Conservation (phyloP, 2,888 invertebrate species). For the Agrotis puta region DNA sequence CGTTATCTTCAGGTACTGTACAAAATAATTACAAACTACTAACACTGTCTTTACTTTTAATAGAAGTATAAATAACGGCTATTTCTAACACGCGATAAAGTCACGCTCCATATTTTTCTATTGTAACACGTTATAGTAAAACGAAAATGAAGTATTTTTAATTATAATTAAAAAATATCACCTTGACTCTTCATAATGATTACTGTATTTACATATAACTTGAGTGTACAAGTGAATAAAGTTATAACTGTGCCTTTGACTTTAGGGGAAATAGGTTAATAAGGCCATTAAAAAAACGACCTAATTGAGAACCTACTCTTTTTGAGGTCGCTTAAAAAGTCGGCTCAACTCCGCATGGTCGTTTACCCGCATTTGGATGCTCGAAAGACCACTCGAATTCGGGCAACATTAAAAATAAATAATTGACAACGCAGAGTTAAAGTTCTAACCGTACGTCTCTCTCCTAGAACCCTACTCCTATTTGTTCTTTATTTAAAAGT, state of each 20-base stretch:
- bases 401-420: no score
- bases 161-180: conserved; percentile 38
- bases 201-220: conserved; percentile 1
- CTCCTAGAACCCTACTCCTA: no score
- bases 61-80: conserved; percentile 17
- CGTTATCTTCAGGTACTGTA: background rate
- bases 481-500: no score
- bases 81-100: conserved; percentile 46
- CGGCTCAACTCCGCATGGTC: no score
- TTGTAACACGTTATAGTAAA: conserved; percentile 6
- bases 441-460: no score
- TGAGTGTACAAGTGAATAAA: background rate
- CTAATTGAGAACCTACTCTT: no score
- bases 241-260: background rate
- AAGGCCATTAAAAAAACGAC: no score
- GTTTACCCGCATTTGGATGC: no score
- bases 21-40: conserved; percentile 22
- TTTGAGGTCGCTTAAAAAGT: no score
- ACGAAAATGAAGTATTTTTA: conserved; percentile 34
- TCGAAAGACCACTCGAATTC: no score
- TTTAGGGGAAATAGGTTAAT: background rate
- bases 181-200: conserved; percentile 29
- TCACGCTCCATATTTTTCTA: conserved; percentile 49
- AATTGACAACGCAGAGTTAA: no score
- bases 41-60: conserved; percentile 26